These are phyloP conservation scores for Drosophila leontia DNA, from an alignment of 1,140 invertebrate genomes.

Conservation along the genomic window DNA sequence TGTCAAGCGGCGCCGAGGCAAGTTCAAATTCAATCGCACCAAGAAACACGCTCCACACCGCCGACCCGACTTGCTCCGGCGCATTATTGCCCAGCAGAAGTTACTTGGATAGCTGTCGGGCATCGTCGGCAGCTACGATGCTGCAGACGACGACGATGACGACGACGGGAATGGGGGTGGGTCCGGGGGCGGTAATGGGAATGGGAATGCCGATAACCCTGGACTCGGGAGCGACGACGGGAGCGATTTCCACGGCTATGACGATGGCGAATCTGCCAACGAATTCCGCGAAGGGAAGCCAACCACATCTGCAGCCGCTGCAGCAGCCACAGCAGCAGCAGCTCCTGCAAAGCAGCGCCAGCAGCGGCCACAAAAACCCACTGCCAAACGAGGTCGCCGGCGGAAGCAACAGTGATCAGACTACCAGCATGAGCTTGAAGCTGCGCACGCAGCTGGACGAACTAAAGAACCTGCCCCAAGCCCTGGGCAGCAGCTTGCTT, in stretches of 20 bases:
- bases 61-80: slow-evolving; percentile 83
- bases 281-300: slow-evolving; percentile 66
- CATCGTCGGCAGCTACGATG: slow-evolving; percentile 84
- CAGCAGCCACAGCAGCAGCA: slow-evolving; percentile 25
- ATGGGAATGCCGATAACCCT: slow-evolving; percentile 41
- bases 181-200: slow-evolving; percentile 30
- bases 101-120: slow-evolving; percentile 88
- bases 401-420: slow-evolving; percentile 38
- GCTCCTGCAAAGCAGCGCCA: slow-evolving; percentile 39
- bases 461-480: slow-evolving; percentile 69
- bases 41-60: slow-evolving; percentile 90
- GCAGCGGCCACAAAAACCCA: slow-evolving; percentile 44
- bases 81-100: slow-evolving; percentile 86
- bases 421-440: slow-evolving; percentile 59
- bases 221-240: slow-evolving; percentile 68
- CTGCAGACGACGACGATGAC: slow-evolving; percentile 66
- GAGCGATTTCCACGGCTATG: slow-evolving; percentile 76
- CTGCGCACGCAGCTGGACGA: slow-evolving; percentile 78
- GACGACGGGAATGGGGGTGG: slow-evolving; percentile 39
- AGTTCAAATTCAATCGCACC: slow-evolving; percentile 91
- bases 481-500: slow-evolving; percentile 81
- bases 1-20: slow-evolving; percentile 90
- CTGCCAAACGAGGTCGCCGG: slow-evolving; percentile 47
- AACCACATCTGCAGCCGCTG: slow-evolving; percentile 66
- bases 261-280: slow-evolving; percentile 75